Evolutionary conservation across 2,888 invertebrate genomes (phyloP).

Genomic region (Lithophane ornitopus): DNA sequence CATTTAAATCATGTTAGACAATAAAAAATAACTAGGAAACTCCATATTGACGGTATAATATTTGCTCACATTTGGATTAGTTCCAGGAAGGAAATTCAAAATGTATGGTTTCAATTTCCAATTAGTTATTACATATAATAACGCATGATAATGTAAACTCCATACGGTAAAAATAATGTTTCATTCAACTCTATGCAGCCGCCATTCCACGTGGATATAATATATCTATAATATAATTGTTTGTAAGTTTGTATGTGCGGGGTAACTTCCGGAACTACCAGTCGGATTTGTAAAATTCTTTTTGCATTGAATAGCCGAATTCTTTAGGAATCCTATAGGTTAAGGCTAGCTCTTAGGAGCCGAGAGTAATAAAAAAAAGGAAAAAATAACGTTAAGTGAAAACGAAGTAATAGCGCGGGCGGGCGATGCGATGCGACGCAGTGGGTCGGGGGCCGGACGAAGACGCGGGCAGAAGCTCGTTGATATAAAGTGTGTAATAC

Average conservation of each 20-base stretch:
- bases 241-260: too few species aligned
- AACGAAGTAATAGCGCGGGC: too few species aligned
- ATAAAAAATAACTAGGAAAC: background rate
- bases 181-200: conserved; percentile 1
- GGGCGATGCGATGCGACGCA: too few species aligned
- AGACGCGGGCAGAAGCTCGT: too few species aligned
- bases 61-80: background rate
- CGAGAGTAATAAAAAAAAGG: too few species aligned
- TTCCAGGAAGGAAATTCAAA: background rate
- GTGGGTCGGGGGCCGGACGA: too few species aligned
- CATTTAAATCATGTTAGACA: background rate
- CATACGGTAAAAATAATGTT: background rate
- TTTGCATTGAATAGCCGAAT: too few species aligned
- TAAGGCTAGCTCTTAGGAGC: too few species aligned
- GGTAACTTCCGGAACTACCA: too few species aligned
- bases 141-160: background rate
- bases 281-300: too few species aligned
- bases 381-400: too few species aligned
- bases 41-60: background rate
- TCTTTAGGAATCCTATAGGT: too few species aligned
- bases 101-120: background rate
- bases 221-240: background rate
- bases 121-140: conserved; percentile 4
- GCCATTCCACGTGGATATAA: conserved; percentile 10
- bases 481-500: background rate